Conservation (phyloP, 92 coral and sea anemone species). For the Isaurus tuberculatus region DNA sequence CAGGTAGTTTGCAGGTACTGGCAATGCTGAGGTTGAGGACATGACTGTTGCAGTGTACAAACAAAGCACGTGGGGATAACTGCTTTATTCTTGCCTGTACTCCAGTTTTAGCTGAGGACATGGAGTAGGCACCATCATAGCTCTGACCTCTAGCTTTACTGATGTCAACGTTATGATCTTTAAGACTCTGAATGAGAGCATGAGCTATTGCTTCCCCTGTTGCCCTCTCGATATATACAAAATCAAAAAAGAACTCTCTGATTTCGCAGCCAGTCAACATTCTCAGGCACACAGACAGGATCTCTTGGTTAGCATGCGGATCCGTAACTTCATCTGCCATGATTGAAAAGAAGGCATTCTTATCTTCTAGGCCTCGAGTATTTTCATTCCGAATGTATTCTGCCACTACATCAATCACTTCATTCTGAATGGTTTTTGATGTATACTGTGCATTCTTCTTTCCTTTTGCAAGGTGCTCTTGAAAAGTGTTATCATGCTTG, state of each 20-base stretch:
- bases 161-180: too few species aligned
- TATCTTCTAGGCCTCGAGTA: constrained; percentile 43
- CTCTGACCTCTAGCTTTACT: too few species aligned
- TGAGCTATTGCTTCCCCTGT: too few species aligned
- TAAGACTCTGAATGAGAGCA: too few species aligned
- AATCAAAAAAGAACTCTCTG: constrained; percentile 52
- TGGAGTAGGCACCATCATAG: constrained; percentile 54
- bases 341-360: constrained; percentile 33
- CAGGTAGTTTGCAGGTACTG: constrained; percentile 57
- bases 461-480: constrained; percentile 53
- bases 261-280: constrained; percentile 48
- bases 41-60: constrained; percentile 65
- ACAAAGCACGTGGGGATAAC: constrained; percentile 51
- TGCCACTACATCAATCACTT: constrained; percentile 52
- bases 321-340: constrained; percentile 54
- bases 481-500: constrained; percentile 51
- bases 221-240: constrained; percentile 43
- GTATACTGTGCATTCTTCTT: constrained; percentile 52
- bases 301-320: constrained; percentile 55
- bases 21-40: constrained; percentile 73
- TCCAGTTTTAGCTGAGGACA: constrained; percentile 61
- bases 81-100: constrained; percentile 68
- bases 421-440: constrained; percentile 67
- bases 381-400: constrained; percentile 36
- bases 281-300: constrained; percentile 49